These are phyloP conservation scores for Lampris incognitus DNA, from an alignment of 2,113 vertebrate species.

Conservation along the genomic window DNA sequence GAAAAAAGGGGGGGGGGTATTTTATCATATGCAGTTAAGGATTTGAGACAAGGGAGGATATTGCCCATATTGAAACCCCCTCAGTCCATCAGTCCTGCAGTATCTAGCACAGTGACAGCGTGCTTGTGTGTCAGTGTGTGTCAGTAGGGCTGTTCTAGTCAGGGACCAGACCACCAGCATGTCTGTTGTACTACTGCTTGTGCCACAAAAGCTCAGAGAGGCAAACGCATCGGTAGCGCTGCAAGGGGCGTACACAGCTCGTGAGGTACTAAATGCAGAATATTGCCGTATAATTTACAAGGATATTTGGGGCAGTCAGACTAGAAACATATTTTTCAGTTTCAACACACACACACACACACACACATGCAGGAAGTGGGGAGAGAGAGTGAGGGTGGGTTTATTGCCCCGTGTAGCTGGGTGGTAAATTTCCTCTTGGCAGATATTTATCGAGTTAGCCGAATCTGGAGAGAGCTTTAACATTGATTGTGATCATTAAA, in stretches of 20 bases:
- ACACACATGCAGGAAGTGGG: slow-evolving; percentile 42
- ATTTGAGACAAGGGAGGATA: not conserved
- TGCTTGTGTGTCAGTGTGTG: not conserved
- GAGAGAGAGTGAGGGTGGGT: slow-evolving; percentile 54
- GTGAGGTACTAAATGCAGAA: too few species aligned
- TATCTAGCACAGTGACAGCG: not conserved
- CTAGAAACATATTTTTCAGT: too few species aligned
- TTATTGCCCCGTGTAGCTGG: slow-evolving; percentile 82
- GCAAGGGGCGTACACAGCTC: not conserved
- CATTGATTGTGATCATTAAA: slow-evolving; percentile 88
- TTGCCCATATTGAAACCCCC: not conserved
- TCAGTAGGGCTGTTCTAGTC: slow-evolving; percentile 22
- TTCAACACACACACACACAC: slow-evolving; percentile 2
- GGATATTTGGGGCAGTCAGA: too few species aligned
- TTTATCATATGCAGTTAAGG: too few species aligned
- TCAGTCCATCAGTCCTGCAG: slow-evolving; percentile 5
- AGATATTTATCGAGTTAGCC: slow-evolving; percentile 86
- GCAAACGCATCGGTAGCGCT: slow-evolving; percentile 24
- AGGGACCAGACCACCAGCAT: slow-evolving; percentile 2
- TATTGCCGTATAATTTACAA: too few species aligned
- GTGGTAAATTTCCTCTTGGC: slow-evolving; percentile 84
- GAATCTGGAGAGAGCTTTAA: slow-evolving; percentile 83
- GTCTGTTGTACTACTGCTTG: slow-evolving; percentile 23
- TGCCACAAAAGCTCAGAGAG: slow-evolving; percentile 12
- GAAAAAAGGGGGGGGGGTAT: too few species aligned